Evolutionary conservation across 2,797 vertebrate genomes (phyloP).

Genomic region (Lithobates sylvaticus): DNA sequence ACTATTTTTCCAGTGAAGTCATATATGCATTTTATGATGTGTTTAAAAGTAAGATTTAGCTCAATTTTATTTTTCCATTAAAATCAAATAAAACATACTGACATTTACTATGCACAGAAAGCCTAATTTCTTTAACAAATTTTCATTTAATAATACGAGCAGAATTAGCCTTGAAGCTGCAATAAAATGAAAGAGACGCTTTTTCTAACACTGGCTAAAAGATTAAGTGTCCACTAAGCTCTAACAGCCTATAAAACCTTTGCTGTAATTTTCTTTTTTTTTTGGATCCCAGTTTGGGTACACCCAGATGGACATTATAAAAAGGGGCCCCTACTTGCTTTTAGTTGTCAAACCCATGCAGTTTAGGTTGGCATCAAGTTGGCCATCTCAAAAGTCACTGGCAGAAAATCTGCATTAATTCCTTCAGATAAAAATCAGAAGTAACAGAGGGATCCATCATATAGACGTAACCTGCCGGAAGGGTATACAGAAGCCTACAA

Average conservation of each 20-base stretch:
- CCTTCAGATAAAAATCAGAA: no score
- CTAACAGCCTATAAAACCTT: not conserved
- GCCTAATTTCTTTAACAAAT: slow-evolving; percentile 2
- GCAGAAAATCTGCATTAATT: no score
- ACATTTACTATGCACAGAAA: not conserved
- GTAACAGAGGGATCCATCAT: no score
- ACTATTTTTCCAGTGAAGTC: not conserved
- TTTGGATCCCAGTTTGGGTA: not conserved
- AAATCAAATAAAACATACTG: slow-evolving; percentile 5
- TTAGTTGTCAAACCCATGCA: not conserved
- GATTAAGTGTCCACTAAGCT: not conserved
- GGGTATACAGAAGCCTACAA: no score
- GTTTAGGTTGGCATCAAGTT: no score
- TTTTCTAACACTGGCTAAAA: not conserved
- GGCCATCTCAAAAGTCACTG: no score
- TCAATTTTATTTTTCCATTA: not conserved
- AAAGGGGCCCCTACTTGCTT: not conserved
- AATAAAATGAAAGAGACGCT: not conserved
- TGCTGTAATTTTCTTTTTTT: not conserved
- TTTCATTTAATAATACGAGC: not conserved
- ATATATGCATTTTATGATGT: slow-evolving; percentile 1
- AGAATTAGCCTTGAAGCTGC: not conserved
- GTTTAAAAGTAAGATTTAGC: not conserved
- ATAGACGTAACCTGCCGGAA: no score
- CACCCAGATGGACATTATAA: not conserved